Base-by-base conservation (phyloP, 2,113 vertebrate species). In the Cebidichthys violaceus region DNA sequence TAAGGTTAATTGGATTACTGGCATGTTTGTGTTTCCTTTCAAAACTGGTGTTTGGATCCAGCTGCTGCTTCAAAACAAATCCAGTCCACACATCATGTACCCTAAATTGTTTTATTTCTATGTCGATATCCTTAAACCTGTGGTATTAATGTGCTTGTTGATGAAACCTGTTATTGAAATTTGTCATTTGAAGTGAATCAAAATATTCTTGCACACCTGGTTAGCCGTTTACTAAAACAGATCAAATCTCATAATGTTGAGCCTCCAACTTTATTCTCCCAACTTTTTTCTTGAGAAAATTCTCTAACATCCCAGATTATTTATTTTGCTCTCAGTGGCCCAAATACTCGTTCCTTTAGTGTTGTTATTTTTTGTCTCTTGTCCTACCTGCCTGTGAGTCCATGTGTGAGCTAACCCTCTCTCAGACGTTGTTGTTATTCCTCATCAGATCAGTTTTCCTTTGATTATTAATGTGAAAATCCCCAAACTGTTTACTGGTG, bases 391-490 rank as follows among this genome's bases (percentile, higher is more conserved):
- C 50, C 6, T 52, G 20, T n/a, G 11, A 24, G 54, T 57, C 47
- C 17, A 50, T 2, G 47, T 20, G 54, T 57, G 24, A 57, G 27
- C 54, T 14, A 52, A 50, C 37, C 15, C 22, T 2, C 9, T 4
- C 27, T 59, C 47, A 52, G 22, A 39, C 54, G 17, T 57, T 3
- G 1, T n/a, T 55, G 29, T 50, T 50, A 17, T 24, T 50, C 17
- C 31, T 50, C 55, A 70, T 70, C 27, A 9, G 31, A 27, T 54
- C 37, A 20, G 24, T 52, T 72, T 62, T 62, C 17, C 4, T 55
- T 62, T 8, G 6, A 31, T 24, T 43, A 27, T 68, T 50, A 77
- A 74, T 81, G 74, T 74, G 73, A 78, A 76, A 81, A 65, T 52
- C 31, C 24, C 17, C 6, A 2, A 70, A 22, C 22, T 24, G 22